Base-by-base conservation (phyloP, 2,113 vertebrate species). In the Excalfactoria chinensis region DNA sequence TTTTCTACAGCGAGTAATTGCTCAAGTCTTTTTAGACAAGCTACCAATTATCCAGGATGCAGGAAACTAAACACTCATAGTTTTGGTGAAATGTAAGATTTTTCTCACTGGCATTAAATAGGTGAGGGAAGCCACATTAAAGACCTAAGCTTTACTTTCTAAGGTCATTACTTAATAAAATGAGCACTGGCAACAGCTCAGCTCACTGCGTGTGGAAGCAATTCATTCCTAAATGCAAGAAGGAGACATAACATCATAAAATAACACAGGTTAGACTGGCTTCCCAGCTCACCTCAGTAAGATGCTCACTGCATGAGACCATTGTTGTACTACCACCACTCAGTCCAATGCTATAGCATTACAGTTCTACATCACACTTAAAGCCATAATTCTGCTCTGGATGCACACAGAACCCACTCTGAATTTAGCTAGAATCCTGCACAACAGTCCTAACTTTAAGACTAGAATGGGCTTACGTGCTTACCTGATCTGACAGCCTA, bases 41-140 rank as follows among this genome's bases (percentile, higher is more conserved):
- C 88, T 93, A 91, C 64, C 93, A 96, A 97, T 97, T 98, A 97
- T 43, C 62, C 63, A 84, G 88, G 86, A 92, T 15, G 7, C 67
- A 75, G 74, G 92, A 94, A 97, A 96, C 85, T 79, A 76, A 95
- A 93, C 77, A 74, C 90, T 78, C 68, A 66, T 59, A 75, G 78
- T 88, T 95, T 48, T 73, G 84, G 55, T 93, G 95, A 96, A 96
- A 95, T 28, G 81, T 53, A 96, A 95, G 95, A 95, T 91, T 70
- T 40, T 66, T 78, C 51, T 85, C 79, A 79, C 43, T 84, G 46
- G 56, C 71, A 84, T 96, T 83, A 79, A 90, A 49, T n/a, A 74
- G 78, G 60, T 63, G 92, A 59, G 79, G 49, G 53, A 95, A 94
- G 83, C 86, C 87, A 93, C 74, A 46, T 71, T 86, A 81, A 88